Conservation (phyloP, 2,888 invertebrate species). For the Esperia sulphurella region DNA sequence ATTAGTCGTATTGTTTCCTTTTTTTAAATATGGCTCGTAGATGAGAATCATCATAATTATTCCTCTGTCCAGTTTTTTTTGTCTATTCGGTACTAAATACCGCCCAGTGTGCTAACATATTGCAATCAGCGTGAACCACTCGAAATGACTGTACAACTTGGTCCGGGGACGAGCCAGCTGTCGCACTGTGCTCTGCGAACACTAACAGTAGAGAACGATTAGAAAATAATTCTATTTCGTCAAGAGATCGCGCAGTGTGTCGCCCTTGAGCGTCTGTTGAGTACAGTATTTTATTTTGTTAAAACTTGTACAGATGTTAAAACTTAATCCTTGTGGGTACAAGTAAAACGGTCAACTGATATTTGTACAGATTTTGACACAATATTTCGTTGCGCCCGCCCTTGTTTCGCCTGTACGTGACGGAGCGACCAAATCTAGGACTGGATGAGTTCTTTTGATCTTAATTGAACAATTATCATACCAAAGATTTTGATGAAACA, state of each 20-base stretch:
- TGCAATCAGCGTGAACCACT: conserved; percentile 30
- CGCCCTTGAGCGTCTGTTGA: background rate
- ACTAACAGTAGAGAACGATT: conserved; percentile 24
- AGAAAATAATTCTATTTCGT: conserved; percentile 31
- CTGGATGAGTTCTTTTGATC: no score
- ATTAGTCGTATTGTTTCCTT: no score
- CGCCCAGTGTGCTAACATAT: conserved; percentile 39
- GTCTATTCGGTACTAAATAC: conserved; percentile 6
- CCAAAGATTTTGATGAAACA: no score
- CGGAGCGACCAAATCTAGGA: no score
- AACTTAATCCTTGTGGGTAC: background rate
- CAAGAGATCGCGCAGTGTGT: conserved; percentile 12
- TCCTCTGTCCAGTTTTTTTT: no score
- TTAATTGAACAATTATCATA: no score
- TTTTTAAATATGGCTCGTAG: no score
- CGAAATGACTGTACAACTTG: conserved; percentile 10
- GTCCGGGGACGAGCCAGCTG: conserved; percentile 23
- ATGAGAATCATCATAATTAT: no score
- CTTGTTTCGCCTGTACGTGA: no score
- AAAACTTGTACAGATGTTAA: background rate
- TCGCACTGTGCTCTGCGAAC: conserved; percentile 9
- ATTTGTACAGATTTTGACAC: no score
- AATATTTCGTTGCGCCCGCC: no score
- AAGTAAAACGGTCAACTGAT: no score
- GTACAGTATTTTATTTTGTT: background rate